Conservation (phyloP, 2,113 vertebrate species). For the Epinephelus cyanopodus region DNA sequence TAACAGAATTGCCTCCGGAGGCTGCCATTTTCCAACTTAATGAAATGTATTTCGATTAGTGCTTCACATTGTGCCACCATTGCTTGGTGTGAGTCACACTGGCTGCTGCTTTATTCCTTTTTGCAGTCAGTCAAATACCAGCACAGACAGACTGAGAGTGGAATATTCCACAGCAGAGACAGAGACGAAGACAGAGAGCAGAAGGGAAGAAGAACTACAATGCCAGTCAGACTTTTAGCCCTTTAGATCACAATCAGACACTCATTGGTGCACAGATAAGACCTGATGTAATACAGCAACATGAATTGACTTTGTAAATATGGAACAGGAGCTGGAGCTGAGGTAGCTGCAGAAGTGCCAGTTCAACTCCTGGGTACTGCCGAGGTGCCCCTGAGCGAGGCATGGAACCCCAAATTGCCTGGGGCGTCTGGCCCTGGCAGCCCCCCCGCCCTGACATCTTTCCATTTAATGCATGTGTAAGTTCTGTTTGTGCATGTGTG, state of each 20-base stretch:
- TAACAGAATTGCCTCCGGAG: slow-evolving; percentile 14
- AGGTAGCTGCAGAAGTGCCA: too few relatives aligned
- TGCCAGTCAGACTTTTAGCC: not conserved
- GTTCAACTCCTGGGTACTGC: too few relatives aligned
- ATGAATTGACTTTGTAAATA: not conserved
- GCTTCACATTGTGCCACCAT: slow-evolving; percentile 37
- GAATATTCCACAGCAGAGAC: slow-evolving; percentile 56
- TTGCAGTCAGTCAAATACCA: slow-evolving; percentile 35
- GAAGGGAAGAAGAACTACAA: not conserved
- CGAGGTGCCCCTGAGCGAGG: too few relatives aligned
- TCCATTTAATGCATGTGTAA: too few relatives aligned
- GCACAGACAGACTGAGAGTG: slow-evolving; percentile 31
- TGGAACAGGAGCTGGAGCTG: too few relatives aligned
- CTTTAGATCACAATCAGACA: not conserved
- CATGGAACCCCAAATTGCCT: too few relatives aligned
- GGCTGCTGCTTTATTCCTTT: slow-evolving; percentile 40
- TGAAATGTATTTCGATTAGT: slow-evolving; percentile 34
- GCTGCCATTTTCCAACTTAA: slow-evolving; percentile 22
- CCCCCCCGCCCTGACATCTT: too few relatives aligned
- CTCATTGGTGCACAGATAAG: not conserved
- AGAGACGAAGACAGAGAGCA: slow-evolving; percentile 3
- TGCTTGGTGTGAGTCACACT: slow-evolving; percentile 59
- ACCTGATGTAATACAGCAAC: not conserved
- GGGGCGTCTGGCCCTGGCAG: too few relatives aligned
- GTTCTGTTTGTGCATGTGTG: too few relatives aligned